phyloP scores from a whole-genome alignment of 2,113 vertebrate species.

The Columbina picui region DNA sequence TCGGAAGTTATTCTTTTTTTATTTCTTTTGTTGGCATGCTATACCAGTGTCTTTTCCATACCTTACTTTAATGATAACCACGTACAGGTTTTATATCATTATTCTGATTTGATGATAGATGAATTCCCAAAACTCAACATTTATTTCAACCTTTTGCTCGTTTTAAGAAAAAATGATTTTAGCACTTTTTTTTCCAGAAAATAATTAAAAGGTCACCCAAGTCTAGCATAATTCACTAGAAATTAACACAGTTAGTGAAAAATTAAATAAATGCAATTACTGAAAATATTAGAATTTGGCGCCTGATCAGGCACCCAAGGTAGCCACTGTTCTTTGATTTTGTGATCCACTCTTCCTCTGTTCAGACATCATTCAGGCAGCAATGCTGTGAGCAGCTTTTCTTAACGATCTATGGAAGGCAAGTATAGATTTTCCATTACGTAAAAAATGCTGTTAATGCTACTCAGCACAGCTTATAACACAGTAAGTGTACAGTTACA shows the following conservation, averaged over 20 bases:
- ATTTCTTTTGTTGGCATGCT: not conserved
- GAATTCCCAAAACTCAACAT: not conserved
- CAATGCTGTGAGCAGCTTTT: not conserved
- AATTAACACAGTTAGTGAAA: not conserved
- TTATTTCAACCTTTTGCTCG: not conserved
- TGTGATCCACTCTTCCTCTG: not conserved
- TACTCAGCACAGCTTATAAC: not conserved
- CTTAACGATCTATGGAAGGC: not conserved
- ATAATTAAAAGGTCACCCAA: not conserved
- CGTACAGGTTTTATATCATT: not conserved
- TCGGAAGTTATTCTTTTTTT: not conserved
- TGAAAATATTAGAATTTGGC: not conserved
- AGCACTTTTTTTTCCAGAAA: not conserved
- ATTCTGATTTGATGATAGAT: not conserved
- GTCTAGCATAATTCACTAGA: not conserved
- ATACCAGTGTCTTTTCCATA: not conserved
- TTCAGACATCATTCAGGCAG: not conserved
- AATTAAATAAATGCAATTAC: not conserved
- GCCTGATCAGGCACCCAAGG: not conserved
- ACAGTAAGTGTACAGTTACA: not conserved
- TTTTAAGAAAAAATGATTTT: not conserved
- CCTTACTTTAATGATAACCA: not conserved
- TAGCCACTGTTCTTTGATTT: not conserved
- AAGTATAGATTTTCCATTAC: not conserved
- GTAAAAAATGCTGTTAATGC: not conserved